Conservation (phyloP, 2,888 invertebrate species). For the Dioctria linearis region DNA sequence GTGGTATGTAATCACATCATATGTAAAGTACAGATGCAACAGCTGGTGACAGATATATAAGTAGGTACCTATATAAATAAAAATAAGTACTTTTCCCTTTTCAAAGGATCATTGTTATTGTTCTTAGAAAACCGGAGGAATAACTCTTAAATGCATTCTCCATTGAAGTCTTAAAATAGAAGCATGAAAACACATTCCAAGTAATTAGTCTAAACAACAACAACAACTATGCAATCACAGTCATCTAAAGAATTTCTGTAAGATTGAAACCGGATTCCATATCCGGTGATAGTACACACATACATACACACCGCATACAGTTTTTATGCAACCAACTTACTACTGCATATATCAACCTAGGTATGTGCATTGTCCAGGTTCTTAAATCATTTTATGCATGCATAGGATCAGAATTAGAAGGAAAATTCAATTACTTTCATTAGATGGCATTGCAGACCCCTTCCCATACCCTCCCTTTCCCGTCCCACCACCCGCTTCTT, state of each 20-base stretch:
- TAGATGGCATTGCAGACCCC: neutral
- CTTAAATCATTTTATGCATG: conserved; percentile 12
- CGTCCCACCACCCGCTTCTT: too few relatives aligned
- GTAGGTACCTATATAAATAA: neutral
- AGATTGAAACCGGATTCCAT: conserved; percentile 44
- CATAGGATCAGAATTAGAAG: neutral
- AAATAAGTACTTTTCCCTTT: conserved; percentile 21
- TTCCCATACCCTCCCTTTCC: too few relatives aligned
- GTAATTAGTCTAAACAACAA: conserved; percentile 16
- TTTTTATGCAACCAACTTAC: neutral
- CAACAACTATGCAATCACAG: neutral
- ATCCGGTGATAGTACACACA: conserved; percentile 22
- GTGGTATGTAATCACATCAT: neutral
- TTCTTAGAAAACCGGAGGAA: neutral
- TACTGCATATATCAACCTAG: neutral
- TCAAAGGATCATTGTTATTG: neutral
- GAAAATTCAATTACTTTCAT: conserved; percentile 30
- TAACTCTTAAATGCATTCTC: conserved; percentile 24
- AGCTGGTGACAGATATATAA: neutral
- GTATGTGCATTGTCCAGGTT: neutral
- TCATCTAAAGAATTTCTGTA: conserved; percentile 8
- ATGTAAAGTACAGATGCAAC: too few relatives aligned
- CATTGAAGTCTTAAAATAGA: conserved; percentile 18
- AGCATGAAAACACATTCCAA: conserved; percentile 4
- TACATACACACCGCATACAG: neutral